Percentiles rank a stretch among this genome's conserved stretches.
These are phyloP conservation scores for Cyanistes caeruleus DNA, from an alignment of 2,113 vertebrate species.

Conservation along the genomic window DNA sequence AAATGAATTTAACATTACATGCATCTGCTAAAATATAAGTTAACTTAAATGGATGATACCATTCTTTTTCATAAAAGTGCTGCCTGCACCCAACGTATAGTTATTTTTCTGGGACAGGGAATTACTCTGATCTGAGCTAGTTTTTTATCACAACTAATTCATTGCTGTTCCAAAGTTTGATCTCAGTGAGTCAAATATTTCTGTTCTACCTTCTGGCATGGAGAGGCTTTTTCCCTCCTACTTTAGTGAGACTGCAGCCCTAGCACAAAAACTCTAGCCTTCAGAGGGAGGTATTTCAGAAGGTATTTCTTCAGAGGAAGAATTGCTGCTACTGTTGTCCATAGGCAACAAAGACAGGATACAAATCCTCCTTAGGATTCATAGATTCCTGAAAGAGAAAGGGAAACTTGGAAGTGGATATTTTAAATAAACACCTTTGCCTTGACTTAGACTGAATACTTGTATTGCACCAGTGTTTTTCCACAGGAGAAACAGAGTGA, in stretches of 20 bases:
- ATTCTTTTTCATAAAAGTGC: neutral
- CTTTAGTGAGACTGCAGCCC: too few relatives aligned
- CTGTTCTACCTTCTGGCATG: too few relatives aligned
- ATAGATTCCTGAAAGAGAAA: neutral
- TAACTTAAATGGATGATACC: neutral
- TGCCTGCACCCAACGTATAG: neutral
- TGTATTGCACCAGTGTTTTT: neutral
- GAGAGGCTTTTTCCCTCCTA: too few relatives aligned
- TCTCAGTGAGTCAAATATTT: neutral
- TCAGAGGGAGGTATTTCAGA: neutral
- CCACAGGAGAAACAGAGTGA: accelerated
- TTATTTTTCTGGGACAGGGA: neutral
- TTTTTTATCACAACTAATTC: neutral
- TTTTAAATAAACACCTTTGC: neutral
- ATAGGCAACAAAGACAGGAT: neutral
- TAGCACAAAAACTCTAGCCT: too few relatives aligned
- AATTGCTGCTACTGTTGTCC: neutral
- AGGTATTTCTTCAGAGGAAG: too few relatives aligned
- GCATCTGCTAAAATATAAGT: neutral
- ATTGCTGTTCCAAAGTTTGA: neutral
- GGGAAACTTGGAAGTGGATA: neutral
- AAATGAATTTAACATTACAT: neutral
- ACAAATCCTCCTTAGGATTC: neutral
- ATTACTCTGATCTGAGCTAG: neutral
- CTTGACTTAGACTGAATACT: neutral